Percentiles rank a stretch among this genome's conserved stretches.
phyloP scores from a whole-genome alignment of 2,113 vertebrate species.

The Dromiciops gliroides region DNA sequence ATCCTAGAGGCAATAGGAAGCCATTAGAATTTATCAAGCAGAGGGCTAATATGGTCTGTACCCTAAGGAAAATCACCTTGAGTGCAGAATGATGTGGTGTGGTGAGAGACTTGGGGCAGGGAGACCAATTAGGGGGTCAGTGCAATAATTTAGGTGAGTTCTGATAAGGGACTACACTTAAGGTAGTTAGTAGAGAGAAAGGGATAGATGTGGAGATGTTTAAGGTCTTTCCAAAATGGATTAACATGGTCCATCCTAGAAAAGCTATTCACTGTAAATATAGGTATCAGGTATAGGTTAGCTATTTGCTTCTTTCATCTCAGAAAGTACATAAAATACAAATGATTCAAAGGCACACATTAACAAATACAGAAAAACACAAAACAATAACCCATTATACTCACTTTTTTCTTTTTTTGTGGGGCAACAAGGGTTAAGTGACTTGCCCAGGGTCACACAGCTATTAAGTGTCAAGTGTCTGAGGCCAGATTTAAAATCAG shows the following conservation, averaged over 20 bases:
- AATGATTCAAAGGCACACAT: background rate
- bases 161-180: background rate
- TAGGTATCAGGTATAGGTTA: background rate
- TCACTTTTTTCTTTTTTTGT: too few relatives aligned
- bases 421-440: too few relatives aligned
- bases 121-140: background rate
- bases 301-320: background rate
- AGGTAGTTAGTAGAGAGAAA: background rate
- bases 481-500: too few relatives aligned
- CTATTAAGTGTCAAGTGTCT: too few relatives aligned
- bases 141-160: too few relatives aligned
- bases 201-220: background rate
- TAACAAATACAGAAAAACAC: background rate
- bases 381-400: background rate
- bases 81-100: background rate
- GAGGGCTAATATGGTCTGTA: background rate
- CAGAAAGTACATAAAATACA: background rate
- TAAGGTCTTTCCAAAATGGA: background rate
- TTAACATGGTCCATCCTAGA: background rate
- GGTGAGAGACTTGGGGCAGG: background rate
- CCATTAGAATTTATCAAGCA: background rate
- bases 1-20: background rate
- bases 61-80: background rate
- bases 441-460: too few relatives aligned
- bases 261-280: background rate